Evolutionary conservation across 2,797 vertebrate genomes (phyloP).

Genomic region (Rhabdophis nuchalis): DNA sequence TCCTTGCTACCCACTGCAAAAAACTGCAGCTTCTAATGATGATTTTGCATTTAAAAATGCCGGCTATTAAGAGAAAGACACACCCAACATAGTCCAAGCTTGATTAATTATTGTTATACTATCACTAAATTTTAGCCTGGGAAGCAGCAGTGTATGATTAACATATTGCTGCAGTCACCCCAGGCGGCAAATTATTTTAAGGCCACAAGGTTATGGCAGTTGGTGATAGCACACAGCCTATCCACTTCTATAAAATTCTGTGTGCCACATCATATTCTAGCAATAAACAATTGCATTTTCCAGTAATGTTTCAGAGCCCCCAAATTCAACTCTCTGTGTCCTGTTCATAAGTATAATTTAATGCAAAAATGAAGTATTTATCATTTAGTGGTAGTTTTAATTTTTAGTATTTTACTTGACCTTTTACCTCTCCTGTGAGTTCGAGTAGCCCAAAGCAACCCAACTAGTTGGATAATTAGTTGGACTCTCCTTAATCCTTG

Average conservation of each 20-base stretch:
- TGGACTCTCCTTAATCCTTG: not conserved
- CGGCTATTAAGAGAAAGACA: not conserved
- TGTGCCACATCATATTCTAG: not conserved
- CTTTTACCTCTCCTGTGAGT: not conserved
- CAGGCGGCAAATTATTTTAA: not conserved
- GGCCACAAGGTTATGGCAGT: not conserved
- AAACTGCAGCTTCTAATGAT: not conserved
- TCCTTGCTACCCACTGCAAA: not conserved
- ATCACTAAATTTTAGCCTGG: not conserved
- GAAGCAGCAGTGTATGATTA: not conserved
- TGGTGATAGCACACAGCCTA: not conserved
- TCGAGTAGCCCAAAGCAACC: not conserved
- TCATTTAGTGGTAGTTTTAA: not conserved
- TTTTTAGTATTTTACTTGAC: not conserved
- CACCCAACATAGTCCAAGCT: too few relatives aligned
- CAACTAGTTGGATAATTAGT: not conserved
- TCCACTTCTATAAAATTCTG: not conserved
- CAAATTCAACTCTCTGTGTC: not conserved
- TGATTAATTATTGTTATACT: not conserved
- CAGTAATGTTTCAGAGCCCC: not conserved
- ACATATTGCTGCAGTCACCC: not conserved
- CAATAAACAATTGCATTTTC: not conserved
- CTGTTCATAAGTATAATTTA: not conserved
- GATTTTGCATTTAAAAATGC: not conserved
- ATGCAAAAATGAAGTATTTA: not conserved